Conservation (phyloP, 2,797 vertebrate genomes). For the Micromesistius poutassou region DNA sequence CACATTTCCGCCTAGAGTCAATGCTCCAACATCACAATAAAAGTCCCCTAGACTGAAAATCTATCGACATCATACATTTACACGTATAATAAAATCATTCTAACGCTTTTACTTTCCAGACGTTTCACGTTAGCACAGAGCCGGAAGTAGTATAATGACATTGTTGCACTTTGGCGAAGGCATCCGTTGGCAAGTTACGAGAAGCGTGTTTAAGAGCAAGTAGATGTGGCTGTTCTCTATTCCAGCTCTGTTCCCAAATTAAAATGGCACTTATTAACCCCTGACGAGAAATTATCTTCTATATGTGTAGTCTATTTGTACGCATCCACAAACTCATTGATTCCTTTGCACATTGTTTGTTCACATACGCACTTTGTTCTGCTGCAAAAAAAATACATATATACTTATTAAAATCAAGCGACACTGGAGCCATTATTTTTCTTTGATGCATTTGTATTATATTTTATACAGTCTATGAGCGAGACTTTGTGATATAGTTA, state of each 20-base stretch:
- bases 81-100: background rate
- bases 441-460: background rate
- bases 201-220: conserved; percentile 14
- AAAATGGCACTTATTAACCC: background rate
- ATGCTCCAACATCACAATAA: conserved; percentile 43
- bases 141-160: background rate
- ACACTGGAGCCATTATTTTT: background rate
- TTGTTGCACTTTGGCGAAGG: background rate
- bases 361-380: background rate
- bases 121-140: rapidly evolving
- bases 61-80: no score
- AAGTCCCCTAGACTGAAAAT: background rate
- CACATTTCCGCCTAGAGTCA: conserved; percentile 35
- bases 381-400: background rate
- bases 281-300: background rate
- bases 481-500: background rate
- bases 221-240: background rate
- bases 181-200: background rate
- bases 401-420: background rate
- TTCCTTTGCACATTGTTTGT: background rate
- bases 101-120: conserved; percentile 28
- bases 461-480: background rate
- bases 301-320: background rate
- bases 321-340: background rate
- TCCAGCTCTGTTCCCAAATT: background rate